Evolutionary conservation across 2,888 invertebrate species (phyloP), one percentile per base, ranked within the genome.

Genomic region (Aporophyla lueneburgensis): DNA sequence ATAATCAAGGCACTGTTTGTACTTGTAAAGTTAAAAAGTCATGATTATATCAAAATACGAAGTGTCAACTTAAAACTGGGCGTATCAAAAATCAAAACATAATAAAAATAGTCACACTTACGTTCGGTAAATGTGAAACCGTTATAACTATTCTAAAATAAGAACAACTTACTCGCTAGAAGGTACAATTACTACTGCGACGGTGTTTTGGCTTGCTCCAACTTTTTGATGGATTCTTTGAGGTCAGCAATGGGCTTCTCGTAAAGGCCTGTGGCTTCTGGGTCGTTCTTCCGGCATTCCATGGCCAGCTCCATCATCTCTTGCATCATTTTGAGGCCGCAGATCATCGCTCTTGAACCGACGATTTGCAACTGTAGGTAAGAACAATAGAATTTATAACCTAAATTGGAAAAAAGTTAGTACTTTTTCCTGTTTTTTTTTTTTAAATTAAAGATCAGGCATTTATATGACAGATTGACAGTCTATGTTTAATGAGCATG

Each of bases 221-320:
- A 27, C n/a, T 78, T 85, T n/a, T 78, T 69, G 0, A 84, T 85
- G 5, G 61, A 43, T 12, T 75, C 78, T 62, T 53, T 78, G 1
- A 84, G 46, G 7, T 81, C 73, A 5, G 63, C 62, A 2, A 84
- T 85, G 19, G 65, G 72, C 27, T 73, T 58, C 5, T 75, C 59
- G 33, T 84, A 76, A 4, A 66, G 27, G 3, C 40, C 43, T 4
- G 19, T 33, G 12, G 74, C 73, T 12, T 78, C 82, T 12, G 84
- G 78, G 19, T 81, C 82, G 40, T 74, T 81, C 68, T 73, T 74
- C 14, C 74, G 66, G 56, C 74, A 84, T 33, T 86, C 81, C 43
- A 71, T 53, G 0, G 76, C 86, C 12, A 84, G 53, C 21, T 85
- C 85, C 86, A 85, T 86, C 85, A 85, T 85, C 4, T 81, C 84